These are phyloP conservation scores for Sipha flava DNA, from an alignment of 1,140 invertebrate species.

Conservation along the genomic window DNA sequence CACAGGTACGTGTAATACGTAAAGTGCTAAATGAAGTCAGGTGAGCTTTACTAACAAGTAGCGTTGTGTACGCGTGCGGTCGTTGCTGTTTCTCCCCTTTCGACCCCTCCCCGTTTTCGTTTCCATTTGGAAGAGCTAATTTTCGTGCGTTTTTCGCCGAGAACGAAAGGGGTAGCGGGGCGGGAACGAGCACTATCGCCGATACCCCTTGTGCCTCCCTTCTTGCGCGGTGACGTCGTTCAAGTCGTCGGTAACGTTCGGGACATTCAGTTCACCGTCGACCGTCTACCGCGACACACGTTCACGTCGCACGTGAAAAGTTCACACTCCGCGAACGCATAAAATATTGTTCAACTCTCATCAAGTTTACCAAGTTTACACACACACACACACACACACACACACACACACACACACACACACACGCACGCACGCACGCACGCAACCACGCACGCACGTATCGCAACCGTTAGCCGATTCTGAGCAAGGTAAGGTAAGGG, in stretches of 20 bases:
- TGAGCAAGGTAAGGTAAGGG: no score
- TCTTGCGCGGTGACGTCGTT: not conserved
- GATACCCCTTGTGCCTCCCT: not conserved
- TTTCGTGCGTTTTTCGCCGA: not conserved
- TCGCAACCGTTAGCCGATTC: no score
- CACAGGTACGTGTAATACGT: not conserved
- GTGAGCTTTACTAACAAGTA: constrained; percentile 15
- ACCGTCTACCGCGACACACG: not conserved
- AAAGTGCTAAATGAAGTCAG: not conserved
- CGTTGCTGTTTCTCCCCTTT: not conserved
- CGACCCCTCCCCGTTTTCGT: no score
- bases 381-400: no score
- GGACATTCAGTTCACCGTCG: constrained; percentile 18
- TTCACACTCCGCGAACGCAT: no score
- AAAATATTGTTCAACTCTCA: not conserved
- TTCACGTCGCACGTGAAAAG: not conserved
- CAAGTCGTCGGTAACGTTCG: not conserved
- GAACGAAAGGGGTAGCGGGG: not conserved
- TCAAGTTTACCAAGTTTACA: no score
- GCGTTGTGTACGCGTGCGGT: not conserved
- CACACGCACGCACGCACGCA: no score
- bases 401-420: no score
- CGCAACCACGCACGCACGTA: no score
- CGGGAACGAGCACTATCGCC: not conserved
- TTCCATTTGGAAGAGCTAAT: not conserved